Conservation (phyloP, 1,140 invertebrate genomes). For the Melanaphis sacchari region DNA sequence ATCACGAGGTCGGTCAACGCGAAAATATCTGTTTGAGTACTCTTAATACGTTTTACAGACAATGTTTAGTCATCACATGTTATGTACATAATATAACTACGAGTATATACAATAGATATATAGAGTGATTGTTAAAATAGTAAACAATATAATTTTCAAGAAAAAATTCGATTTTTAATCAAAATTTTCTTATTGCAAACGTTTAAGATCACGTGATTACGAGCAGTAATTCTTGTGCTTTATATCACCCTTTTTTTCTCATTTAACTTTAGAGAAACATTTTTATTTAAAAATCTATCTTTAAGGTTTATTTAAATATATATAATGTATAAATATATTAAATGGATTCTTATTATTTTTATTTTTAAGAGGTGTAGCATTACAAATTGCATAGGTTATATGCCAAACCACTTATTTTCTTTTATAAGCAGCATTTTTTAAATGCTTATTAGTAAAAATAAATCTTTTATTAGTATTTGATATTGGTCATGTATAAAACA, state of each 20-base stretch:
- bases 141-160: background rate
- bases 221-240: too few relatives aligned
- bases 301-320: background rate
- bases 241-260: background rate
- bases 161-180: background rate
- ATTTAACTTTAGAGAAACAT: background rate
- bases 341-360: background rate
- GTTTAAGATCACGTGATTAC: background rate
- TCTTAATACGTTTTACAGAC: background rate
- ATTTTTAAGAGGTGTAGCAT: background rate
- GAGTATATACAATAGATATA: background rate
- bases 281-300: background rate
- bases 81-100: too few relatives aligned
- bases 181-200: background rate
- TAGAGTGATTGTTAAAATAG: background rate
- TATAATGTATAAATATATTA: background rate
- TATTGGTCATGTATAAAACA: background rate
- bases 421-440: too few relatives aligned
- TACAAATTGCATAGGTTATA: background rate
- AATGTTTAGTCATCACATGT: background rate
- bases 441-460: too few relatives aligned
- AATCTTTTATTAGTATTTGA: background rate
- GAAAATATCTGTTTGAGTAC: background rate
- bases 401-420: accelerated
- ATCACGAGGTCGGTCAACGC: background rate